Evolutionary conservation across 2,113 vertebrate genomes (phyloP).

Genomic region (Pterocles burchelli): DNA sequence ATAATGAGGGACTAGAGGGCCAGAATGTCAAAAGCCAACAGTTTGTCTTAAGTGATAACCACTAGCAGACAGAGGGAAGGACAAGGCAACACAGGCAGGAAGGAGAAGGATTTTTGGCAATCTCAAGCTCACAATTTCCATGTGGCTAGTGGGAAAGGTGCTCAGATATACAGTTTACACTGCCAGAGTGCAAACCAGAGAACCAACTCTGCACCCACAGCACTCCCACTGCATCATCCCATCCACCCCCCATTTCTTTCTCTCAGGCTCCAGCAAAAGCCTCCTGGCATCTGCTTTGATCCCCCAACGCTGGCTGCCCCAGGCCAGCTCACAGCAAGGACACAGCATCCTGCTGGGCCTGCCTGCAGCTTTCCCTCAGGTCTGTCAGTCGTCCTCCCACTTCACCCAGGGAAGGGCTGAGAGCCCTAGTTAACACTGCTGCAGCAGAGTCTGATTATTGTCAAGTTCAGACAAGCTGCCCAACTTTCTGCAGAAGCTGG

Average conservation of each 20-base stretch:
- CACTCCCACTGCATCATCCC: neutral
- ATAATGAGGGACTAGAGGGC: neutral
- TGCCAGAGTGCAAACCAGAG: neutral
- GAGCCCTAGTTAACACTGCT: neutral
- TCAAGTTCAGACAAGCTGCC: neutral
- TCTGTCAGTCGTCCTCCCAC: no score
- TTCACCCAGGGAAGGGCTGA: neutral
- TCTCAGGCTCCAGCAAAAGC: neutral
- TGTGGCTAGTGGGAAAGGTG: neutral
- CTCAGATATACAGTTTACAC: accelerated
- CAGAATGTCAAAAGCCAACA: neutral
- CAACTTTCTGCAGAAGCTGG: neutral
- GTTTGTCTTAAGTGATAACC: neutral
- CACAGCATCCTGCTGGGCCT: neutral
- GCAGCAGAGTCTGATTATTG: neutral
- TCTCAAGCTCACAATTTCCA: neutral
- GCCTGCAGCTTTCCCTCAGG: neutral
- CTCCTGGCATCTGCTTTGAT: neutral
- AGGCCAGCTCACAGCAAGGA: neutral
- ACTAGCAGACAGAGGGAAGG: neutral
- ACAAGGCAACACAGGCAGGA: neutral
- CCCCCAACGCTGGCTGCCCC: neutral
- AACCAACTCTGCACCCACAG: neutral
- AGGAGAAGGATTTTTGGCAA: neutral
- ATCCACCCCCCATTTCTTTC: neutral